A percentile compares a stretch with the other conserved stretches of the same genome.
These are phyloP conservation scores for Varanus komodoensis DNA, from an alignment of 2,113 vertebrate species.

Conservation along the genomic window DNA sequence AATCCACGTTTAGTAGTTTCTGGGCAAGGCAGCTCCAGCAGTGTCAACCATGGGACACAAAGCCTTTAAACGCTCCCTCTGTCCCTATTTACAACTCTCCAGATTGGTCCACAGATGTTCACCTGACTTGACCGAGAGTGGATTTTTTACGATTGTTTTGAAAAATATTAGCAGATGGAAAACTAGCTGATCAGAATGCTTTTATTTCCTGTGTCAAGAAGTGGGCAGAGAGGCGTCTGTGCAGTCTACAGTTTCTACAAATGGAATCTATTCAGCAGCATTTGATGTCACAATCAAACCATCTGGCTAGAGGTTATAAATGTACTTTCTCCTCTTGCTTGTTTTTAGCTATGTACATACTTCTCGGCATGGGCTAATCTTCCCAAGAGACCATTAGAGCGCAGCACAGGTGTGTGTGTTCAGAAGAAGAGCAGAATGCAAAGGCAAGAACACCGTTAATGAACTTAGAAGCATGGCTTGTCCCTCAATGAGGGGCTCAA, in stretches of 20 bases:
- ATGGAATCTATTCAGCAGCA: neutral
- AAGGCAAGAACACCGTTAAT: neutral
- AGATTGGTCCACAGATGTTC: neutral
- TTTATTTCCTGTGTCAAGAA: slow-evolving; percentile 1
- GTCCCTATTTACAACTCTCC: neutral
- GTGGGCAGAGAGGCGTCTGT: neutral
- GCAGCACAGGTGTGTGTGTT: neutral
- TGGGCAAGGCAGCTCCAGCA: neutral
- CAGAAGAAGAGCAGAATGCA: neutral
- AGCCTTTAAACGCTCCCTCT: neutral
- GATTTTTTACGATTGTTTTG: neutral
- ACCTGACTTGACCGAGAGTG: neutral
- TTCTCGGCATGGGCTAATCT: neutral
- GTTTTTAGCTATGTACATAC: neutral
- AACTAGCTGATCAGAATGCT: neutral
- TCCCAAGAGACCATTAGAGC: neutral
- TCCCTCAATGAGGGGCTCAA: neutral
- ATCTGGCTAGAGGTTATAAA: neutral
- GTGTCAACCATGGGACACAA: neutral
- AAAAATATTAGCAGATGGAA: neutral
- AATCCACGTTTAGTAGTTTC: neutral
- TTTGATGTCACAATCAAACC: neutral
- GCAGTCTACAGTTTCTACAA: neutral
- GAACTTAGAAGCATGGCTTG: neutral
- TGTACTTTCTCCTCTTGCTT: neutral